Base-by-base conservation (phyloP, 2,797 vertebrate genomes). In the Sebastes hopkinsi region DNA sequence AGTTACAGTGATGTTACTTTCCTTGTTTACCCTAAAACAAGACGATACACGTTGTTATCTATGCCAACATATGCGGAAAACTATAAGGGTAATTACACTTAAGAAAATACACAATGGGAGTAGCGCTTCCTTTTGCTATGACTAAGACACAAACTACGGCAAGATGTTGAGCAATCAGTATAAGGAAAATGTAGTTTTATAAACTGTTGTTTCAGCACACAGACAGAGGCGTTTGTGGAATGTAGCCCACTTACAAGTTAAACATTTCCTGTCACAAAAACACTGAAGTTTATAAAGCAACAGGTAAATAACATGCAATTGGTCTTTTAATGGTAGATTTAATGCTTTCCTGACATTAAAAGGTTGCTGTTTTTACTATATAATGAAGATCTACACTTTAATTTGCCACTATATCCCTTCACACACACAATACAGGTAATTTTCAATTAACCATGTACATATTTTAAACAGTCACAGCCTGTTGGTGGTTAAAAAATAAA, bases 71-170 rank as follows among this genome's bases (percentile, higher is more conserved):
- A 22, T 13, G 13, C 4, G 2, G 4, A 23, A 82, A 82, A 59
- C 1, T 8, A 50, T 36, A 1, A 16, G 34, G 20, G 67, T 64
- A 42, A 34, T 76, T 76, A 1, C 18, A 42, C 10, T 9, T 52
- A 7, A 52, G 46, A 59, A 56, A 65, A 18, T 8, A 50, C 8
- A 70, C 12, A 50, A 20, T 1, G 20, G n/a, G 30, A 75, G n/a
- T 2, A 22, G 38, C 5, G 20, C 65, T 79, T 84, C 62, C 70
- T 72, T 59, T 36, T 58, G 27, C 22, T 16, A 22, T 81, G 67
- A 88, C 58, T 74, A 67, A 82, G 55, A 74, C 30, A 62, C n/a
- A 52, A 34, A 8, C 30, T n/a, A 2, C 29, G 38, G 55, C n/a
- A 36, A 42, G 38, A 65, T 29, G 25, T 42, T 81, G 52, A 72